Conservation (phyloP, 1,140 invertebrate species). For the Chrysopa pallens region DNA sequence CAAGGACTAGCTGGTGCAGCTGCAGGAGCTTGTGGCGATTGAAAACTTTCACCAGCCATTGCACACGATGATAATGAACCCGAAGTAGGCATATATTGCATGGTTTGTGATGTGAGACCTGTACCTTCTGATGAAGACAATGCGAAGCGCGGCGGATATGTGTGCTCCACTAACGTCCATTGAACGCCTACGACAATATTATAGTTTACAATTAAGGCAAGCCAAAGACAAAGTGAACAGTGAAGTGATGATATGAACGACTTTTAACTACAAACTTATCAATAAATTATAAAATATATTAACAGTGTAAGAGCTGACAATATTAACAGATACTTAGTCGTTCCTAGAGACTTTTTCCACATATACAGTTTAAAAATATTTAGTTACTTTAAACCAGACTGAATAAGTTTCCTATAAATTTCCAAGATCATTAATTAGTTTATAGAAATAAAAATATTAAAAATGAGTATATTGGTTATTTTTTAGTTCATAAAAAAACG, state of each 20-base stretch:
- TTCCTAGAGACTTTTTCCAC: no score
- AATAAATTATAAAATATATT: no score
- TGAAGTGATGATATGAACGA: conserved; percentile 4
- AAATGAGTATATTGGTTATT: no score
- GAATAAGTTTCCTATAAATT: no score
- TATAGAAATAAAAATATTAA: no score
- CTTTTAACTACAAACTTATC: no score
- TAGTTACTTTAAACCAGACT: no score
- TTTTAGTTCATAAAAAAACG: no score
- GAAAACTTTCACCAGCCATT: conserved; percentile 5
- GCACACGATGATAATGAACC: conserved; percentile 15
- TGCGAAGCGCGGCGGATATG: conserved; percentile 37
- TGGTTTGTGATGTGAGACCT: conserved; percentile 2
- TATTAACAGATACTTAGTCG: no score
- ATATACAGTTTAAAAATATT: no score
- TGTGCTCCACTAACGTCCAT: conserved; percentile 49
- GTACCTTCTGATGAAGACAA: conserved; percentile 6
- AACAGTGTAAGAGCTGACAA: no score
- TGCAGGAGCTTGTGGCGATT: background rate
- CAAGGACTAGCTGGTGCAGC: conserved; percentile 3
- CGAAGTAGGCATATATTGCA: conserved; percentile 12
- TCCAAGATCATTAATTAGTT: no score
- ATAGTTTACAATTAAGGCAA: conserved; percentile 8
- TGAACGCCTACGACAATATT: conserved; percentile 39
- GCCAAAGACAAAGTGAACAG: conserved; percentile 19